Base-by-base conservation (phyloP, 2,797 vertebrate species). In the Phaenicophaeus curvirostris region DNA sequence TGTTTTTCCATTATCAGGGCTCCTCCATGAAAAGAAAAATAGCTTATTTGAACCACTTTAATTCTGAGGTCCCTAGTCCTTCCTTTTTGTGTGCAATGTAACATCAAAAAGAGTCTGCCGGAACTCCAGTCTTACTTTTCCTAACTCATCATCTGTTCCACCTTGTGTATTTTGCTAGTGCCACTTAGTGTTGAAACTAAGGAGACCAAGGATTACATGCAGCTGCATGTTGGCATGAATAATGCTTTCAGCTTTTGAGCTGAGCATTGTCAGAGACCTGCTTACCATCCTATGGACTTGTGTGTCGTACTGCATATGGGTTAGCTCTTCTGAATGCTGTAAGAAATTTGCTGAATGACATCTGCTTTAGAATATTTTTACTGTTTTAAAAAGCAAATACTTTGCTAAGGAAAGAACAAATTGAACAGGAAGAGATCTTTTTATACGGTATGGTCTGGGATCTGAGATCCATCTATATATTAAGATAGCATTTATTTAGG, bases 171-270 rank as follows among this genome's bases (percentile, higher is more conserved):
- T 95, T 96, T 84, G 62, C 85, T 82, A 67, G 66, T 81, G 87
- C 79, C 95, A 91, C 85, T 95, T 71, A 37, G 30, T 67, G 93
- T 93, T 96, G 95, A 96, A 90, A 82, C 77, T 90, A 58, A 90
- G 77, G 93, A 96, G 95, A 90, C 53, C 87, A 62, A 50, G 46
- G 71, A 68, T 85, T 93, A 79, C 87, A 82, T 88, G 87, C 87
- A 94, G 87, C 80, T 90, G 85, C 85, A 87, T 58, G 80, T 67
- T 96, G 91, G 91, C 95, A 94, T 51, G 87, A 88, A 90, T 72
- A 93, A 94, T 59, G 15, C 31, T 63, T 69, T 86, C 76, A 79
- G 73, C 35, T 79, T 92, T 81, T 42, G 39, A 68, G 57, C 51
- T 42, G 66, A 91, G 76, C 18, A 0, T 73, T 72, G 58, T 85